Percentiles rank a stretch among this genome's conserved stretches.
These are phyloP conservation scores for Agrypnia vestita DNA, from an alignment of 1,140 invertebrate genomes.

Conservation along the genomic window DNA sequence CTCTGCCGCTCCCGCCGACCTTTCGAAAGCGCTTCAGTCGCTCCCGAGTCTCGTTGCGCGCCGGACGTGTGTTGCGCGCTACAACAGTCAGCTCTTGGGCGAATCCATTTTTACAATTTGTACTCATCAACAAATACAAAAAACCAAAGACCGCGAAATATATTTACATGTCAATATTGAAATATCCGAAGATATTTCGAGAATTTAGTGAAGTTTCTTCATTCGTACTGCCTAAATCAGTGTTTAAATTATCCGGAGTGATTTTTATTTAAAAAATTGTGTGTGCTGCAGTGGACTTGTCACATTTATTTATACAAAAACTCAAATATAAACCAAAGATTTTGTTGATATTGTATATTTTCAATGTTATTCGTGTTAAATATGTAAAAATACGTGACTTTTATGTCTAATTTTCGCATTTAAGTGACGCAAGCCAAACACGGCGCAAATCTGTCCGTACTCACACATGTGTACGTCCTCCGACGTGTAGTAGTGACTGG, in stretches of 20 bases:
- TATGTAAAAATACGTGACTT: conserved; percentile 34
- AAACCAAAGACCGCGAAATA: conserved; percentile 38
- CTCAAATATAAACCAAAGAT: background rate
- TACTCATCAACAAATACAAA: conserved; percentile 33
- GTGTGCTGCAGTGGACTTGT: conserved; percentile 19
- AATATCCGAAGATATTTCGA: conserved; percentile 9
- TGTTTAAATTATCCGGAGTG: conserved; percentile 8
- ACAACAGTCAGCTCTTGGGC: conserved; percentile 10
- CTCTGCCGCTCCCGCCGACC: background rate
- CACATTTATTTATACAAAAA: conserved; percentile 13
- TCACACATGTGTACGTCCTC: background rate
- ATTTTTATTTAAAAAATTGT: conserved; percentile 12
- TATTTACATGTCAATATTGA: conserved; percentile 29
- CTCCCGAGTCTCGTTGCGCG: conserved; percentile 23
- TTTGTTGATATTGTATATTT: background rate
- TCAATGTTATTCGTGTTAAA: background rate
- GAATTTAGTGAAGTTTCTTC: background rate
- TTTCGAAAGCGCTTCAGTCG: background rate
- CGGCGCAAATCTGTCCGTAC: conserved; percentile 1
- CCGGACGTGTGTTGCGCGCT: conserved; percentile 40
- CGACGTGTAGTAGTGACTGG: background rate
- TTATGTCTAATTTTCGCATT: background rate
- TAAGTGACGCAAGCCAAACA: conserved; percentile 5
- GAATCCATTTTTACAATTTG: conserved; percentile 36
- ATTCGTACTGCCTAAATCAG: background rate